Evolutionary conservation across 2,888 invertebrate genomes (phyloP).

Genomic region (Octodonta nipae): DNA sequence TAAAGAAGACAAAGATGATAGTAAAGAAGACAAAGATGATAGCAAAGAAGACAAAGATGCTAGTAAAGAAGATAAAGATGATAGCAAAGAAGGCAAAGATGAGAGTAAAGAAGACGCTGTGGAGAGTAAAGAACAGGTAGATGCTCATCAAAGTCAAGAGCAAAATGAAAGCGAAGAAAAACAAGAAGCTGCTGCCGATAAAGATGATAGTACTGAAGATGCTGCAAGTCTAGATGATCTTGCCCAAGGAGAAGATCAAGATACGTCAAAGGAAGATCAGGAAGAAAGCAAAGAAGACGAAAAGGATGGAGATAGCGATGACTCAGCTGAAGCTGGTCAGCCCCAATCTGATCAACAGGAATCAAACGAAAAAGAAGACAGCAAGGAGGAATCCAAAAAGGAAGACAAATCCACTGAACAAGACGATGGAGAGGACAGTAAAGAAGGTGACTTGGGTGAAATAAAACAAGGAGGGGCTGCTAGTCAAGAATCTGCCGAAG

Average conservation of each 20-base stretch:
- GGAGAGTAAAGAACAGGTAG: constrained; percentile 12
- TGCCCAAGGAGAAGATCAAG: too few species aligned
- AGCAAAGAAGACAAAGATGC: constrained; percentile 8
- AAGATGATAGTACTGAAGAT: constrained; percentile 2
- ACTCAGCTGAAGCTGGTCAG: too few species aligned
- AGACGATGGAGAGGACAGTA: constrained; percentile 7
- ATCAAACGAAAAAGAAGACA: too few species aligned
- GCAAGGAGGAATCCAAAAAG: too few species aligned
- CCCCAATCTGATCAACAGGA: too few species aligned
- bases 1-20: constrained; percentile 6
- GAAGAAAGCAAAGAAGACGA: too few species aligned
- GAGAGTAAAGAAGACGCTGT: constrained; percentile 9
- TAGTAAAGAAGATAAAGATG: constrained; percentile 3
- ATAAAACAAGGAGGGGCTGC: not conserved
- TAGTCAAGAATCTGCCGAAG: not conserved
- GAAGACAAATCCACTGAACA: constrained; percentile 11
- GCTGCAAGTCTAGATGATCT: too few species aligned
- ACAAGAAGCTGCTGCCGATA: constrained; percentile 5
- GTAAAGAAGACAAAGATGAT: constrained; percentile 5
- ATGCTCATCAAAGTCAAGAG: constrained; percentile 7
- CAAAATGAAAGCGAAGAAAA: constrained; percentile 4
- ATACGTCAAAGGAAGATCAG: too few species aligned
- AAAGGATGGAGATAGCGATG: too few species aligned
- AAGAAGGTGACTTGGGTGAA: not conserved
- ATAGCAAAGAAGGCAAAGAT: constrained; percentile 6